Evolutionary conservation across 2,113 vertebrate genomes (phyloP).

Genomic region (Turdus rufiventris): DNA sequence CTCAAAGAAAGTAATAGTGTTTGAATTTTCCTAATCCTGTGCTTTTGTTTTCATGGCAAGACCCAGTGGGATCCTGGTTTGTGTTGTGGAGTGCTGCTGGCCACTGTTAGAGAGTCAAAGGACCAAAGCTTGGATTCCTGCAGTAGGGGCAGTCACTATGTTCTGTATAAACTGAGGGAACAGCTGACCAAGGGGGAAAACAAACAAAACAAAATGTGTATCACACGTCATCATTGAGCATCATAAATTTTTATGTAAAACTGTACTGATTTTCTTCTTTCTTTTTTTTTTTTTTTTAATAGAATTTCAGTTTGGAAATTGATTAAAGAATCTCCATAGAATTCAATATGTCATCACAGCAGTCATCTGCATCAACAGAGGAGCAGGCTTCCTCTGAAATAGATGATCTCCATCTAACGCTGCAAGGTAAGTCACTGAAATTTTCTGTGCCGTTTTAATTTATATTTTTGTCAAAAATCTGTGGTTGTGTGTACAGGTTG

Average conservation of each 20-base stretch:
- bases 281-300: neutral
- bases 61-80: neutral
- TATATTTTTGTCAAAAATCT: neutral
- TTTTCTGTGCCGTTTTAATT: neutral
- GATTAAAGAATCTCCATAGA: neutral
- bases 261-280: neutral
- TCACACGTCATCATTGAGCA: neutral
- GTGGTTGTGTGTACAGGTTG: neutral
- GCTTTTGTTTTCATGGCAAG: neutral
- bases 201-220: rapidly evolving
- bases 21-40: neutral
- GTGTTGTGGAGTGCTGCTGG: neutral
- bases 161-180: neutral
- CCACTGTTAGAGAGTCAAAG: neutral
- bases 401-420: conserved; percentile 67
- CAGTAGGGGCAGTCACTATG: neutral
- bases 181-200: neutral
- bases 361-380: conserved; percentile 32
- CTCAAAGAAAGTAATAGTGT: neutral
- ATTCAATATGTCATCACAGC: conserved; percentile 58
- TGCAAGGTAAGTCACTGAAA: conserved; percentile 67
- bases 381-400: conserved; percentile 67
- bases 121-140: conserved; percentile 10
- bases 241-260: neutral
- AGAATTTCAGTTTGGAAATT: conserved; percentile 55